These are phyloP conservation scores for Hyperoplus lanceolatus DNA, from an alignment of 2,797 vertebrate species.

Conservation along the genomic window DNA sequence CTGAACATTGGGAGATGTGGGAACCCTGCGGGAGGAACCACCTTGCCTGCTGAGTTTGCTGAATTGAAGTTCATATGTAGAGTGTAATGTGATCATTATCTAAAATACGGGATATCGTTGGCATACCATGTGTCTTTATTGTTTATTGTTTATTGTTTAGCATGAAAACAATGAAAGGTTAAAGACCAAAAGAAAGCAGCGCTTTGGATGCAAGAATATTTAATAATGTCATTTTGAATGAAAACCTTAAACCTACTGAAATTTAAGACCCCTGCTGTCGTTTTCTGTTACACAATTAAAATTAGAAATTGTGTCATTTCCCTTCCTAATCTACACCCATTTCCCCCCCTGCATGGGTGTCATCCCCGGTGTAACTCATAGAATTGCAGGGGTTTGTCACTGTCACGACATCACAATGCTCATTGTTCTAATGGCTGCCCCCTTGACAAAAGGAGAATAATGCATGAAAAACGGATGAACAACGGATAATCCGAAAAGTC, in stretches of 20 bases:
- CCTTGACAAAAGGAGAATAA: slow-evolving; percentile 60
- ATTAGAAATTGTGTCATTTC: slow-evolving; percentile 79
- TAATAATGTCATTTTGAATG: neutral
- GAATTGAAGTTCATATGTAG: neutral
- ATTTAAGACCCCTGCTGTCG: slow-evolving; percentile 27
- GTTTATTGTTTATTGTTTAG: neutral
- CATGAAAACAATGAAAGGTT: slow-evolving; percentile 1
- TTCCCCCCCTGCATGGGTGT: slow-evolving; percentile 71
- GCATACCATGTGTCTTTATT: neutral
- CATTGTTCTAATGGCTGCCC: slow-evolving; percentile 76
- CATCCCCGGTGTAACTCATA: slow-evolving; percentile 74
- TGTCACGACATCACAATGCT: slow-evolving; percentile 78
- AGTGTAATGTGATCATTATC: slow-evolving; percentile 5
- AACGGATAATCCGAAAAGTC: slow-evolving; percentile 30
- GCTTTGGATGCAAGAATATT: neutral
- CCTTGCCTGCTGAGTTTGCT: slow-evolving; percentile 43
- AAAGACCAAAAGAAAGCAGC: neutral
- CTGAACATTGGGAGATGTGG: slow-evolving; percentile 48
- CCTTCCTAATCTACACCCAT: slow-evolving; percentile 74
- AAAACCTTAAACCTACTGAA: slow-evolving; percentile 32
- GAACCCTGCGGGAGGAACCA: slow-evolving; percentile 26
- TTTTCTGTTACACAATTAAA: slow-evolving; percentile 65
- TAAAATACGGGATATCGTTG: neutral
- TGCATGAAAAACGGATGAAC: slow-evolving; percentile 37
- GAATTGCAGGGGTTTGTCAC: slow-evolving; percentile 66